A percentile compares a stretch with the other conserved stretches of the same genome.
phyloP scores from a whole-genome alignment of 2,888 invertebrate species.

The Yponomeuta plumbellus region DNA sequence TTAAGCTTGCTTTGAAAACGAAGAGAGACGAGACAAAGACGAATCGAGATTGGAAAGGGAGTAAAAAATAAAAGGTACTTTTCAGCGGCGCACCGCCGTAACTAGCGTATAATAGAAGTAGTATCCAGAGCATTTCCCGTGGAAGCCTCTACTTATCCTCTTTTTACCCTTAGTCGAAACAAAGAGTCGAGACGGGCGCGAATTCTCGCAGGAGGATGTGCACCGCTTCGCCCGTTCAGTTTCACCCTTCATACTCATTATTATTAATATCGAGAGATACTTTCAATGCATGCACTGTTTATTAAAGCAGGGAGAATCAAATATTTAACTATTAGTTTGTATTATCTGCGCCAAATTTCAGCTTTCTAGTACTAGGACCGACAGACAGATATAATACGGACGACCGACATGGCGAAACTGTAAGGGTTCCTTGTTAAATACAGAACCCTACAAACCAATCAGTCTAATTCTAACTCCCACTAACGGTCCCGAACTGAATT shows the following conservation, averaged over 20 bases:
- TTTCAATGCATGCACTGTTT: not conserved
- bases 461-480: too few relatives aligned
- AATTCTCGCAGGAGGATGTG: slow-evolving; percentile 43
- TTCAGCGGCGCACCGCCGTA: slow-evolving; percentile 13
- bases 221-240: slow-evolving; percentile 29
- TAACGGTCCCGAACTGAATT: too few relatives aligned
- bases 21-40: slow-evolving; percentile 11
- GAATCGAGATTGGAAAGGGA: slow-evolving; percentile 7
- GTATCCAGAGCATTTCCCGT: slow-evolving; percentile 53
- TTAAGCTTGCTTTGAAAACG: slow-evolving; percentile 8
- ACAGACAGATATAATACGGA: too few relatives aligned
- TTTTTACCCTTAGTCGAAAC: slow-evolving; percentile 31
- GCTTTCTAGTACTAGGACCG: too few relatives aligned
- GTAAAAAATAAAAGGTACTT: slow-evolving; percentile 10
- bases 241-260: not conserved
- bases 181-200: slow-evolving; percentile 29
- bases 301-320: too few relatives aligned
- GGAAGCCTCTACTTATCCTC: slow-evolving; percentile 41
- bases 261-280: not conserved
- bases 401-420: too few relatives aligned
- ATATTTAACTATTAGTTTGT: too few relatives aligned
- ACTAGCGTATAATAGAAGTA: slow-evolving; percentile 31
- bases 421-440: too few relatives aligned
- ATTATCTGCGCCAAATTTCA: too few relatives aligned
- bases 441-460: too few relatives aligned